Conservation (phyloP, 1,140 invertebrate species). For the Cyphomyrmex costatus region DNA sequence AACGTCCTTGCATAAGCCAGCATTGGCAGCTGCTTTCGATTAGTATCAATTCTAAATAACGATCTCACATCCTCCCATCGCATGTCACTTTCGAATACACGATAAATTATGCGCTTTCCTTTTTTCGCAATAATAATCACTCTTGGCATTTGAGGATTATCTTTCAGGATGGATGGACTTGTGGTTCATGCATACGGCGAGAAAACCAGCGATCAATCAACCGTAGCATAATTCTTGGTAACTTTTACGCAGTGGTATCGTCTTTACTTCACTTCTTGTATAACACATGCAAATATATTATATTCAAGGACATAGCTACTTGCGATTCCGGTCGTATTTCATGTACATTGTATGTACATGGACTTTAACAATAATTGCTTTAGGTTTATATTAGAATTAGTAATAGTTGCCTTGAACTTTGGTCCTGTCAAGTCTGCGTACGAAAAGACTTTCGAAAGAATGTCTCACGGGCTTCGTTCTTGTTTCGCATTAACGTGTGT, state of each 20-base stretch:
- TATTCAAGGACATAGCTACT: not conserved
- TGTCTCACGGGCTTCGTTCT: constrained; percentile 2
- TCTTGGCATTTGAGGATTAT: constrained; percentile 8
- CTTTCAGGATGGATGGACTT: not conserved
- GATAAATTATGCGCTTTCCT: constrained; percentile 53
- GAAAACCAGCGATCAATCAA: not conserved
- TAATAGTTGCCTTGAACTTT: constrained; percentile 3
- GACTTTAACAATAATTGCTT: not conserved
- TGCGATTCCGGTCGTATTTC: not conserved
- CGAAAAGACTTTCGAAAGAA: constrained; percentile 28
- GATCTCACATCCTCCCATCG: not conserved
- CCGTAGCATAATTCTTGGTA: constrained; percentile 1
- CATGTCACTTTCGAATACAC: constrained; percentile 55
- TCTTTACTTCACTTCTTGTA: constrained; percentile 1
- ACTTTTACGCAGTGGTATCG: not conserved
- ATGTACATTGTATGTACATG: not conserved
- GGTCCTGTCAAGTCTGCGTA: not conserved
- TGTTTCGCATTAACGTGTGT: constrained; percentile 37
- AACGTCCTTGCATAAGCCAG: not conserved
- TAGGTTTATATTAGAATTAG: not conserved
- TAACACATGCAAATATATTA: constrained; percentile 15
- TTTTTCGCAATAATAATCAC: constrained; percentile 31
- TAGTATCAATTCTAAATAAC: no score
- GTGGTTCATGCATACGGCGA: not conserved
- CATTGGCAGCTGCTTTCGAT: not conserved